Percentiles rank a stretch among this genome's conserved stretches.
Evolutionary conservation across 1,140 invertebrate species (phyloP).

Genomic region (Cotesia glomerata): DNA sequence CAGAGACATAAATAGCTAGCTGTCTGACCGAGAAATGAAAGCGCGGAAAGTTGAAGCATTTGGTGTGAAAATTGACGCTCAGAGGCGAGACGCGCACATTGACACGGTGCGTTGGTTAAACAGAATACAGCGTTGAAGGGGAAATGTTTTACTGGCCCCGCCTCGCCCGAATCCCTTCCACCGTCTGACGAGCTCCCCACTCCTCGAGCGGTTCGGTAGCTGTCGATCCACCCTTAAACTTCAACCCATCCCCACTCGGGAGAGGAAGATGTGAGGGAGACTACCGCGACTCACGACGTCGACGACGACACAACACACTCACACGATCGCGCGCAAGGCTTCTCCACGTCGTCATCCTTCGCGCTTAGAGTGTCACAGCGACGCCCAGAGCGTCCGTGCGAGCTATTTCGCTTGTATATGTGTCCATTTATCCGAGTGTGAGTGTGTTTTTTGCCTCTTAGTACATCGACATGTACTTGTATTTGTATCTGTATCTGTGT

Average conservation of each 20-base stretch:
- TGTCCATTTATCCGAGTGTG: conserved; percentile 25
- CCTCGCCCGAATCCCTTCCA: conserved; percentile 20
- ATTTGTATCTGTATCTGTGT: background rate
- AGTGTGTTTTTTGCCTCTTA: conserved; percentile 15
- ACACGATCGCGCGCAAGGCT: conserved; percentile 34
- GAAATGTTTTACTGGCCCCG: conserved; percentile 29
- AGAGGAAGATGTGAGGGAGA: conserved; percentile 2
- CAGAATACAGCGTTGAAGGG: conserved; percentile 30
- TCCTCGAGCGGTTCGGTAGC: background rate
- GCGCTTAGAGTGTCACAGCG: conserved; percentile 47
- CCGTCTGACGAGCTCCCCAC: conserved; percentile 18
- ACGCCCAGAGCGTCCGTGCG: conserved; percentile 47
- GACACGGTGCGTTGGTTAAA: conserved; percentile 37
- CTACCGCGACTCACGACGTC: conserved; percentile 20
- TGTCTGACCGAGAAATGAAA: conserved; percentile 28
- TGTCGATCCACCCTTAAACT: conserved; percentile 24
- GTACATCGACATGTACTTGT: background rate
- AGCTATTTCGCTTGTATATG: conserved; percentile 37
- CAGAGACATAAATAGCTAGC: too few relatives aligned
- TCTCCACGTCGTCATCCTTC: conserved; percentile 45
- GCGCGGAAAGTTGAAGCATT: conserved; percentile 49
- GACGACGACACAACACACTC: conserved; percentile 22
- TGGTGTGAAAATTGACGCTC: conserved; percentile 58
- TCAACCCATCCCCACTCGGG: conserved; percentile 5
- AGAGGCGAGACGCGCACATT: conserved; percentile 45